These are phyloP conservation scores for Liopterus haemorrhoidalis DNA, from an alignment of 2,888 invertebrate genomes.

Conservation along the genomic window DNA sequence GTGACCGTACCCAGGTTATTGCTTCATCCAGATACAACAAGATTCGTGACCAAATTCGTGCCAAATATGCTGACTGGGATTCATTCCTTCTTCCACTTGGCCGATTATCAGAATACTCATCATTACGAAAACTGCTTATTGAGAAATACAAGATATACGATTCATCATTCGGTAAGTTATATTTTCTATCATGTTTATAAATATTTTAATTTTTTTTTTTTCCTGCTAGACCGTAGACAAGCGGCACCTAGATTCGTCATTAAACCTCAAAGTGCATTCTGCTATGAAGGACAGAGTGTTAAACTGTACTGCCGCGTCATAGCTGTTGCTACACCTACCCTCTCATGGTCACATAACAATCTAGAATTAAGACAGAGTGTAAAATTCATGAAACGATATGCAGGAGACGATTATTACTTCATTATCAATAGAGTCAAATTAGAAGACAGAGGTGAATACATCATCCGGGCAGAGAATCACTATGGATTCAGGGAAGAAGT, in stretches of 20 bases:
- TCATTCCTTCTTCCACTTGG: conserved; percentile 92
- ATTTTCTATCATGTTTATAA: conserved; percentile 7
- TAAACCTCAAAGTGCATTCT: conserved; percentile 90
- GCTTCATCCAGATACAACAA: conserved; percentile 78
- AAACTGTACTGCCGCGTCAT: conserved; percentile 97
- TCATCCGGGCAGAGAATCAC: conserved; percentile 93
- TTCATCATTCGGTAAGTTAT: conserved; percentile 72
- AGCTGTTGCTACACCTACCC: conserved; percentile 86
- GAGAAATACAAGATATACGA: conserved; percentile 97
- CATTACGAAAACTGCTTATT: conserved; percentile 87
- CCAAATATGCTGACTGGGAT: conserved; percentile 72
- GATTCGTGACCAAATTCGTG: conserved; percentile 81
- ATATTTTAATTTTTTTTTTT: conserved; percentile 7
- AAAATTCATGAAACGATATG: conserved; percentile 98
- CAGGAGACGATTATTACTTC: conserved; percentile 94
- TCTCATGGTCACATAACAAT: conserved; percentile 94
- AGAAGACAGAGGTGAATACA: conserved; percentile 95
- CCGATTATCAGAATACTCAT: conserved; percentile 94
- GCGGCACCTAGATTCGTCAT: conserved; percentile 98
- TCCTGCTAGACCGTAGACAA: conserved; percentile 78
- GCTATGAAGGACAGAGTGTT: conserved; percentile 95
- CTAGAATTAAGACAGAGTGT: conserved; percentile 92
- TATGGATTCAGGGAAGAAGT: conserved; percentile 94
- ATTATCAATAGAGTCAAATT: conserved; percentile 93
- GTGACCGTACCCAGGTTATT: conserved; percentile 68